These are phyloP conservation scores for Tanypteryx hageni DNA, from an alignment of 2,888 invertebrate genomes.

Conservation along the genomic window DNA sequence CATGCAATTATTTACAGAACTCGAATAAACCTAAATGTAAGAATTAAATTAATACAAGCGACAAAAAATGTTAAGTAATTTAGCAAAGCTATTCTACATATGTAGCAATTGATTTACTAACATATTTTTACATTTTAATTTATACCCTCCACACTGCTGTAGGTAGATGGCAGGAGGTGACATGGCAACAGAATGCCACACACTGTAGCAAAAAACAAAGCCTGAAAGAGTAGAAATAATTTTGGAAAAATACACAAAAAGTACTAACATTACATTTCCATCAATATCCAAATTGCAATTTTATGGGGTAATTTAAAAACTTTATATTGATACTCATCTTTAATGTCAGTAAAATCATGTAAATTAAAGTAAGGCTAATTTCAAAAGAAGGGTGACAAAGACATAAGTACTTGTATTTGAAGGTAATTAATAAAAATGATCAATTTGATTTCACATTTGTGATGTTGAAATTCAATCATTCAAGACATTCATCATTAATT, in stretches of 20 bases:
- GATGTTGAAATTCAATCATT: too few relatives aligned
- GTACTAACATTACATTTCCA: not conserved
- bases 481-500: too few relatives aligned
- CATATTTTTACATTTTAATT: constrained; percentile 33
- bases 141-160: constrained; percentile 54
- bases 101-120: not conserved
- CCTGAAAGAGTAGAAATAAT: constrained; percentile 54
- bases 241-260: constrained; percentile 28
- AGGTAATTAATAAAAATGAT: too few relatives aligned
- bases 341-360: too few relatives aligned
- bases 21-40: not conserved
- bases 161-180: constrained; percentile 30
- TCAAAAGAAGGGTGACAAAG: too few relatives aligned
- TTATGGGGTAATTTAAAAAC: too few relatives aligned
- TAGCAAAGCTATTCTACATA: not conserved
- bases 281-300: not conserved
- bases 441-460: too few relatives aligned
- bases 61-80: too few relatives aligned
- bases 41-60: not conserved
- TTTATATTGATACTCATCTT: too few relatives aligned
- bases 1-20: too few relatives aligned
- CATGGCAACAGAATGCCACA: constrained; percentile 19
- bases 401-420: too few relatives aligned
- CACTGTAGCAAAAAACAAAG: constrained; percentile 35
- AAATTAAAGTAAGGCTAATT: too few relatives aligned